Evolutionary conservation across 2,888 invertebrate species (phyloP), one percentile per base, ranked within the genome.

Genomic region (Bruchidius siliquastri): DNA sequence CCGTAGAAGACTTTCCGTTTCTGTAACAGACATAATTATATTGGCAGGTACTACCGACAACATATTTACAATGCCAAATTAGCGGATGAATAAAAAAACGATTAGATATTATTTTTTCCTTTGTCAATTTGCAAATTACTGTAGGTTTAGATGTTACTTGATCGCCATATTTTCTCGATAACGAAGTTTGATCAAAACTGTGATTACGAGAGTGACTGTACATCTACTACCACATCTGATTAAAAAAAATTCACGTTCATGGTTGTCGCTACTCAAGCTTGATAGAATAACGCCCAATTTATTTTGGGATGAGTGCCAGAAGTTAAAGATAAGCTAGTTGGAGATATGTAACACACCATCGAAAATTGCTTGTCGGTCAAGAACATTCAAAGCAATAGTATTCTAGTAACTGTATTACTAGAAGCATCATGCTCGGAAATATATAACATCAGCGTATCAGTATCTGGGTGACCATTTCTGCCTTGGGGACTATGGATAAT

Each of bases 351-450:
- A 72, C 69, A 83, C 83, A 83, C 84, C 83, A 84, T 84, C 83
- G 83, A 81, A 79, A 82, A 82, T 81, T 81, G 82, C 83, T 82
- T 80, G 73, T 79, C 74, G 78, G 78, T 79, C 79, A 77, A 78
- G 79, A 79, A 80, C 80, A 78, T 77, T 76, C 69, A 72, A 77
- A 76, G 77, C 76, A 72, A 74, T 73, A 74, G 74, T 76, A 77
- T 74, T 77, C 77, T 78, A 77, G 77, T 77, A 77, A 76, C 77
- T 79, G 77, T 68, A 76, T 76, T 74, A 72, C 78, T 79, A 77
- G 77, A 78, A 81, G 77, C 79, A 75, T 76, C 79, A 79, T 79
- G 79, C 80, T 78, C 49, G 18, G 13, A 13, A 49, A 49, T 13
- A 49, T 1, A 49, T 66, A 69, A 69, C 22, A 69, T 69, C 22